Evolutionary conservation across 2,888 invertebrate species (phyloP), one percentile per base, ranked within the genome.

Genomic region (Apamea crenata): DNA sequence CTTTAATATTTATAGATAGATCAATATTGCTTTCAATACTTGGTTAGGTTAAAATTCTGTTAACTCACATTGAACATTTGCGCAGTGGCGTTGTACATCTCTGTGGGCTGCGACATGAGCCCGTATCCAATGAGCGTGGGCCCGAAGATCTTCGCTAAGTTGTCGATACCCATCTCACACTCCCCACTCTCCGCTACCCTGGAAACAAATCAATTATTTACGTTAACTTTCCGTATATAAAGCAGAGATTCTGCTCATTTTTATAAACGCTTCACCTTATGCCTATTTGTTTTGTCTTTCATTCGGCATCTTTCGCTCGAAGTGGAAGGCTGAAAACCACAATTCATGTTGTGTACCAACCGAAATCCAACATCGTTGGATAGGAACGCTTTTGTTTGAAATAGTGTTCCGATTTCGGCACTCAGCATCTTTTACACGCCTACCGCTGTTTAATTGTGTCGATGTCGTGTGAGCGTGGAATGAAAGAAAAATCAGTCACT

Each of bases 61-160:
- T 18, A 78, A 94, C 96, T 97, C 89, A 98, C 98, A 84, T 97
- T 97, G 82, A 97, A 97, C 97, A 99, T 99, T 89, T 98, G 98
- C 72, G 97, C 97, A 0, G 98, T 98, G 92, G 99, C 99, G 0
- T 97, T 97, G 84, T 98, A 97, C 96, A 99, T 98, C 73, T 98
- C 97, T 10, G 97, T 97, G 32, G 98, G 97, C 87, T 98, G 97
- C 0, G 98, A 98, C 93, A 98, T 98, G 91, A 99, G 98, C 0
- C 98, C 98, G 25, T 98, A 99, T 0, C 99, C 99, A 40, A 99
- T 98, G 74, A 99, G 97, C 1, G 99, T 99, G 3, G 99, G 99
- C 0, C 99, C 99, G 95, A 99, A 99, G 53, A 99, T 98, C 93
- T 98, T 98, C 0, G 99, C 98, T 89, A 99, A 96, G 96, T 99